phyloP scores from a whole-genome alignment of 2,797 vertebrate species.

The Crocidura indochinensis region DNA sequence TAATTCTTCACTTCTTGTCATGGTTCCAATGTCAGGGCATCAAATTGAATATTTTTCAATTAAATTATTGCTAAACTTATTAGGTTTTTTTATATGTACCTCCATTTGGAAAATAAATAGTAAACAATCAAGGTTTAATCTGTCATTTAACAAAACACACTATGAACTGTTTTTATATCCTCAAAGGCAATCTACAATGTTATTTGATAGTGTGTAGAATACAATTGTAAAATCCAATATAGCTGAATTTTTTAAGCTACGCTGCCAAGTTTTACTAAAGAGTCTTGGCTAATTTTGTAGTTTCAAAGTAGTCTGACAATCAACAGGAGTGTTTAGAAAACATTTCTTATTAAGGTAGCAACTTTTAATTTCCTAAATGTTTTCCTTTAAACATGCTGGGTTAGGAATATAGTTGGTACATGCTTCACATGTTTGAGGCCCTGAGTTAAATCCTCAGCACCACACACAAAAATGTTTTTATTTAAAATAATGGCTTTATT shows the following conservation, averaged over 20 bases:
- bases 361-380: not conserved
- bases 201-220: not conserved
- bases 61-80: not conserved
- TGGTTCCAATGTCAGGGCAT: conserved; percentile 11
- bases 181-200: conserved; percentile 34
- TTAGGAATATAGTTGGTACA: too few species aligned
- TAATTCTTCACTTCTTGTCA: not conserved
- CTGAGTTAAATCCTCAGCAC: too few species aligned
- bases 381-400: not conserved
- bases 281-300: not conserved
- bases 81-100: conserved; percentile 23
- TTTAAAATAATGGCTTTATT: too few species aligned
- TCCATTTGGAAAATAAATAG: conserved; percentile 46
- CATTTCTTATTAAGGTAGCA: conserved; percentile 47
- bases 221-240: conserved; percentile 14
- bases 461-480: too few species aligned
- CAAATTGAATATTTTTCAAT: conserved; percentile 32
- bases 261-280: conserved; percentile 45
- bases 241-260: conserved; percentile 18
- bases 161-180: conserved; percentile 12
- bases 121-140: conserved; percentile 51
- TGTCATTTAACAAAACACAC: not conserved
- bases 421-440: too few species aligned
- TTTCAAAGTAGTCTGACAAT: conserved; percentile 1
- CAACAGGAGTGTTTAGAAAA: conserved; percentile 31